Evolutionary conservation across 2,113 vertebrate species (phyloP), one percentile per base, ranked within the genome.

Genomic region (Chionis minor): DNA sequence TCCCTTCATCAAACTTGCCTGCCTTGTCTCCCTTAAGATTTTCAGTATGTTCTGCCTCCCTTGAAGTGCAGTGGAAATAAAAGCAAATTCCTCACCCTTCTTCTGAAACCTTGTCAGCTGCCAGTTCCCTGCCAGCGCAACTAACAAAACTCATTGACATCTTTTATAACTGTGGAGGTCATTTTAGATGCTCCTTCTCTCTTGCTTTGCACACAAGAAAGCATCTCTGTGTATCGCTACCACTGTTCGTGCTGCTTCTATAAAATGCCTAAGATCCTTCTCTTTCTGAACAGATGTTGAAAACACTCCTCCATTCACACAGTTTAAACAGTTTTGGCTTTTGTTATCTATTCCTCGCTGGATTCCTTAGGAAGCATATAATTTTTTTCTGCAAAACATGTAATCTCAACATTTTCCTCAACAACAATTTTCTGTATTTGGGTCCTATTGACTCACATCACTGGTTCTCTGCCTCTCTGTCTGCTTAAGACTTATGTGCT

Each of bases 51-150:
- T 93, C 24, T 0, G 0, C 13, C 33, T 86, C 32, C 71, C 22
- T 61, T 90, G 26, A 95, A 88, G 28, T 32, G 18, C 15, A 78
- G 38, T 19, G 14, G 51, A 73, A 92, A 88, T 82, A 84, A 95
- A 94, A 88, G 7, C 9, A 55, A 88, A 77, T 42, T 82, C 40
- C 20, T 80, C 69, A 33, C 3, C 7, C 8, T 59, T 62, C 70
- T 70, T 62, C 55, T 83, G 54, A 92, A 90, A 77, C 13, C 1
- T 2, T 14, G 54, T 58, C 42, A 91, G 28, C 20, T 83, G 51
- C 54, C 90, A 58, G 12, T 51, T 85, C 30, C 22, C 62, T 80
- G 19, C 5, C n/a, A 58, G 45, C 62, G 54, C 26, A 28, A 30
- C 30, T 72, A 73, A 80, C 9, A 77, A 86, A 90, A 65, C 13